Evolutionary conservation across 92 coral and sea anemone genomes (phyloP).

Genomic region (Zoanthus solanderi): DNA sequence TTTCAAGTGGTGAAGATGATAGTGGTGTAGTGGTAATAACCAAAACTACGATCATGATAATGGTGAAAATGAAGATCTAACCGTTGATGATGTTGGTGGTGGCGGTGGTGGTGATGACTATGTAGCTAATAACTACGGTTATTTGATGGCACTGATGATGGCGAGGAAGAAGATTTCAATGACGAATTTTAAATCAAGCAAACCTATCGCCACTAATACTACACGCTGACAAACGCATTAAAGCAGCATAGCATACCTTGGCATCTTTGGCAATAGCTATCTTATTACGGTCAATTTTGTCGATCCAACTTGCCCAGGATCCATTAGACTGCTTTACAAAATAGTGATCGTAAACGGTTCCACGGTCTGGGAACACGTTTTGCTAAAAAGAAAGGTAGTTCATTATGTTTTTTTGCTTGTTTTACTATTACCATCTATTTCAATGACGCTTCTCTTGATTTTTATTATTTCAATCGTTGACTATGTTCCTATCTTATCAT

Average conservation of each 20-base stretch:
- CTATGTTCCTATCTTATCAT: too few relatives aligned
- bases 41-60: background rate
- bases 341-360: slow-evolving; percentile 94
- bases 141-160: background rate
- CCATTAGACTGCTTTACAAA: slow-evolving; percentile 99
- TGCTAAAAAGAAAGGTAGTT: slow-evolving; percentile 66
- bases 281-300: slow-evolving; percentile 80
- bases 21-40: too few relatives aligned
- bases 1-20: too few relatives aligned
- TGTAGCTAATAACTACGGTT: background rate
- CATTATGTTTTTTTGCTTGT: background rate
- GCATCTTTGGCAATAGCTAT: slow-evolving; percentile 86
- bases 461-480: too few relatives aligned
- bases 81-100: too few relatives aligned
- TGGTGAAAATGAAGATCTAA: background rate
- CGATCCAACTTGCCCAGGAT: slow-evolving; percentile 97
- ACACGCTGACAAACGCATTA: background rate
- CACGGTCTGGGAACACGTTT: slow-evolving; percentile 98
- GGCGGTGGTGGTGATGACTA: too few relatives aligned
- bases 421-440: background rate
- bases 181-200: background rate
- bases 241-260: slow-evolving; percentile 60
- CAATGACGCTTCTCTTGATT: too few relatives aligned
- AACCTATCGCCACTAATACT: background rate
- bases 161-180: too few relatives aligned